Conservation (phyloP, 23 tunicate species). For the Trididemnum clinides region DNA sequence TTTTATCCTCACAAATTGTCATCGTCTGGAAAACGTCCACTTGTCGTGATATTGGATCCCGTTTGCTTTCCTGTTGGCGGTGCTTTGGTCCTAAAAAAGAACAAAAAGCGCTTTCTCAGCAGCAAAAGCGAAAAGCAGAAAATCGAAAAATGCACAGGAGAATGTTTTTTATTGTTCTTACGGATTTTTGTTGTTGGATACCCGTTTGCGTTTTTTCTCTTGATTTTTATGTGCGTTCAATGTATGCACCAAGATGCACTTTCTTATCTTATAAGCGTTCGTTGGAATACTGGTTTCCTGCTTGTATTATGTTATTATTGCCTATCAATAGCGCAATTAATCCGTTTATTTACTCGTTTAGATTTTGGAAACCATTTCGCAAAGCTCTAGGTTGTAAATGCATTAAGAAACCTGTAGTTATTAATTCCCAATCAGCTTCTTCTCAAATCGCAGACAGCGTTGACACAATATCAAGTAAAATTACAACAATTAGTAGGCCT, state of each 20-base stretch:
- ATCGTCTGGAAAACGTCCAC: conserved; percentile 16
- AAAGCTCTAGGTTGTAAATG: no score
- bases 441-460: no score
- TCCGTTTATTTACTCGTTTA: no score
- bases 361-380: no score
- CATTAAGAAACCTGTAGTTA: no score
- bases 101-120: not conserved
- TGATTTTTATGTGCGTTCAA: not conserved
- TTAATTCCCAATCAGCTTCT: no score
- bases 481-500: no score
- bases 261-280: not conserved
- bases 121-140: conserved; percentile 6
- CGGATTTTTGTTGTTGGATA: conserved; percentile 37
- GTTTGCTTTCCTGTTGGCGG: no score
- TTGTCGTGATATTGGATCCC: not conserved
- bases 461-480: no score
- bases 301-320: not conserved
- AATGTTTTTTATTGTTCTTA: conserved; percentile 30
- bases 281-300: not conserved
- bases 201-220: not conserved
- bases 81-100: no score
- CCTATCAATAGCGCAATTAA: no score
- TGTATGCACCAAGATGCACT: not conserved
- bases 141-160: conserved; percentile 23
- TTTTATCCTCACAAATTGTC: not conserved